Percentiles rank a stretch among this genome's conserved stretches.
Conservation (phyloP, 2,888 invertebrate genomes). For the Tenthredo scrophulariae region DNA sequence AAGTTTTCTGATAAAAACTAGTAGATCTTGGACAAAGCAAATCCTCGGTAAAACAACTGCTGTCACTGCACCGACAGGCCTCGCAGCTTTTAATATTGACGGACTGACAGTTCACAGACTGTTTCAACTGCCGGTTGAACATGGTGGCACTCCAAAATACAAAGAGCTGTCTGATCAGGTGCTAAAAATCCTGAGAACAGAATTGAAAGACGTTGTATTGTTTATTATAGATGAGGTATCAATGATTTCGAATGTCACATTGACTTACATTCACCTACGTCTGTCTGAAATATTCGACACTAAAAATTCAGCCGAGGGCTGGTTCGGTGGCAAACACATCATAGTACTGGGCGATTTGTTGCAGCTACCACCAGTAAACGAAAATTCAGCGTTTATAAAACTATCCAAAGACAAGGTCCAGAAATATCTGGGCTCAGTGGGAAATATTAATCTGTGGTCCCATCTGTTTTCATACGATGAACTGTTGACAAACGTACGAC, state of each 20-base stretch:
- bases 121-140: slow-evolving; percentile 58
- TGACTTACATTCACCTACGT: slow-evolving; percentile 64
- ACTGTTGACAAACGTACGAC: slow-evolving; percentile 62
- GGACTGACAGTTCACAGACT: slow-evolving; percentile 69
- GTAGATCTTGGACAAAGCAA: slow-evolving; percentile 62
- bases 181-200: slow-evolving; percentile 63
- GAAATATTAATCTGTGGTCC: slow-evolving; percentile 62
- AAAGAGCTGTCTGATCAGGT: slow-evolving; percentile 64
- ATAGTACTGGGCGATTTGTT: slow-evolving; percentile 69
- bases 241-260: slow-evolving; percentile 64
- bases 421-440: slow-evolving; percentile 60
- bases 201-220: slow-evolving; percentile 64
- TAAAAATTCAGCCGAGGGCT: slow-evolving; percentile 63
- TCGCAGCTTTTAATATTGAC: slow-evolving; percentile 71
- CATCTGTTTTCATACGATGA: slow-evolving; percentile 64
- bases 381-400: slow-evolving; percentile 65
- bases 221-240: slow-evolving; percentile 67
- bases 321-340: slow-evolving; percentile 68
- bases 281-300: slow-evolving; percentile 68
- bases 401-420: slow-evolving; percentile 61
- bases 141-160: slow-evolving; percentile 67
- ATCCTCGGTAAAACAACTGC: slow-evolving; percentile 64
- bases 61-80: slow-evolving; percentile 69
- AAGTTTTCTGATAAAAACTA: slow-evolving; percentile 64
- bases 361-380: slow-evolving; percentile 68